Percentiles rank a stretch among this genome's conserved stretches.
Evolutionary conservation across 2,797 vertebrate genomes (phyloP).

Genomic region (Galaxias olidus): DNA sequence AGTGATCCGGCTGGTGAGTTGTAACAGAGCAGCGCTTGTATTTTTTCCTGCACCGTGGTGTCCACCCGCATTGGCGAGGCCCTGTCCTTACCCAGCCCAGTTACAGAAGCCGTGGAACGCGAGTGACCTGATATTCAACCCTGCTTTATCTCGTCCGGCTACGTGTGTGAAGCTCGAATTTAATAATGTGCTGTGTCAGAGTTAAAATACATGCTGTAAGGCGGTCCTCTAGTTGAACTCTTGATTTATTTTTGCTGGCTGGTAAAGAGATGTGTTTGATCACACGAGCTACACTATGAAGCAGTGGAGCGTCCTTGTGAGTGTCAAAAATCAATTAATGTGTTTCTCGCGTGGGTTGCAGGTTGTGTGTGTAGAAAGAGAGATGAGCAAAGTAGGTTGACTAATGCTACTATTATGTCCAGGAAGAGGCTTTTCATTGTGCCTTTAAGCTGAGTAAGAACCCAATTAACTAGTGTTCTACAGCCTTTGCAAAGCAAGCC

Average conservation of each 20-base stretch:
- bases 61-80: too few relatives aligned
- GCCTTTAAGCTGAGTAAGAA: constrained; percentile 24
- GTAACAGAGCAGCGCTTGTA: constrained; percentile 38
- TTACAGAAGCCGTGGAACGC: too few relatives aligned
- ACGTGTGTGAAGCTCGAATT: constrained; percentile 24
- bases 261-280: constrained; percentile 56
- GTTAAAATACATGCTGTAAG: constrained; percentile 67
- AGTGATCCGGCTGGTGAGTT: constrained; percentile 51
- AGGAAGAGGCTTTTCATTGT: constrained; percentile 31
- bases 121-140: too few relatives aligned
- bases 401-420: constrained; percentile 28
- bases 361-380: constrained; percentile 36
- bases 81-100: too few relatives aligned
- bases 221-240: too few relatives aligned
- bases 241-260: constrained; percentile 58
- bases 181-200: constrained; percentile 45
- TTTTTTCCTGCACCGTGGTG: too few relatives aligned
- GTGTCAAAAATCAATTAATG: constrained; percentile 65
- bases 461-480: constrained; percentile 14
- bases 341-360: constrained; percentile 41
- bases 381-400: constrained; percentile 1
- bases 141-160: too few relatives aligned
- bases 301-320: constrained; percentile 56
- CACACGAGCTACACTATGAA: constrained; percentile 63
- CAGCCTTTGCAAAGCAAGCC: not conserved